phyloP scores from a whole-genome alignment of 2,797 vertebrate genomes.

The Tapera naevia region DNA sequence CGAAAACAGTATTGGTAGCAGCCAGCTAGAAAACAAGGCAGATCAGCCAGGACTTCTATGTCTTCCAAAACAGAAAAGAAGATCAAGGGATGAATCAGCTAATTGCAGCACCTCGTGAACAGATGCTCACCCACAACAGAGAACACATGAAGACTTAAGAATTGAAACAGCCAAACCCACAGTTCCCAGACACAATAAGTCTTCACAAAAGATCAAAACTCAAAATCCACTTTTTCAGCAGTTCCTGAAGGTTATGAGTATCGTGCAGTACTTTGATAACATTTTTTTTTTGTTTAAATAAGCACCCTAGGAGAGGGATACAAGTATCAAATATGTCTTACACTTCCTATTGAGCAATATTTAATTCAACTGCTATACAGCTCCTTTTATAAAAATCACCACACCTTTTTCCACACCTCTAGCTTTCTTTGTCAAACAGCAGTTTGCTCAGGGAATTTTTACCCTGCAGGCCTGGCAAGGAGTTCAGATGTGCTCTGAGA shows the following conservation, averaged over 20 bases:
- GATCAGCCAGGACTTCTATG: not conserved
- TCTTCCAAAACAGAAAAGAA: not conserved
- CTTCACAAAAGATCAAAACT: constrained; percentile 14
- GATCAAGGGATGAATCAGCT: not conserved
- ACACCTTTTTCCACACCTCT: not conserved
- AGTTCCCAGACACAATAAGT: not conserved
- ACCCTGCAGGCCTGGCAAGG: not conserved
- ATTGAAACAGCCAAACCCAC: not conserved
- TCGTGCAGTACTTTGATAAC: not conserved
- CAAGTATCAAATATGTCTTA: not conserved
- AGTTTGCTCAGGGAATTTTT: not conserved
- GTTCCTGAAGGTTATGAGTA: not conserved
- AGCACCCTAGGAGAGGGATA: not conserved
- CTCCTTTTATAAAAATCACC: not conserved
- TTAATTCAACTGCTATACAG: not conserved
- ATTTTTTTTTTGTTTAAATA: constrained; percentile 31
- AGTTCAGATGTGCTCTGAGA: not conserved
- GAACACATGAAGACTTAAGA: not conserved
- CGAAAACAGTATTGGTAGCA: not conserved
- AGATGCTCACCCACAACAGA: not conserved
- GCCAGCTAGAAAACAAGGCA: not conserved
- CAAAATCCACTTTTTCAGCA: constrained; percentile 19
- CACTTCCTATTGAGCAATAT: not conserved
- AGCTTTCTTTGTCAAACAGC: not conserved
- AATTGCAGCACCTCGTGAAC: not conserved